Conservation (phyloP, 2,888 invertebrate genomes). For the Apodemia mormo region DNA sequence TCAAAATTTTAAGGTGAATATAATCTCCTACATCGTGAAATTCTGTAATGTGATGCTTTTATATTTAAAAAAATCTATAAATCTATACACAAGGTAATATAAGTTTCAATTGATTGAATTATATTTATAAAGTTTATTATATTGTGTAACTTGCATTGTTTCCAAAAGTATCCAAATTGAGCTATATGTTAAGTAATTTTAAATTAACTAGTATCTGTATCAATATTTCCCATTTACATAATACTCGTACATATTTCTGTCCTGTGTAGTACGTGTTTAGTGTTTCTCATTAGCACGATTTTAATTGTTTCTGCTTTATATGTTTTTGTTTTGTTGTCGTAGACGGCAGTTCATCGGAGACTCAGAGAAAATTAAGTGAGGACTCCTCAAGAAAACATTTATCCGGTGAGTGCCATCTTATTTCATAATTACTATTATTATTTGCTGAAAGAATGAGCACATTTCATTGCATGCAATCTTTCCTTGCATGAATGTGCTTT, state of each 20-base stretch:
- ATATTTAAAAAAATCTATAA: too few relatives aligned
- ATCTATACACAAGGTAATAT: too few relatives aligned
- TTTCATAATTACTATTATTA: constrained; percentile 21
- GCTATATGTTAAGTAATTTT: background rate
- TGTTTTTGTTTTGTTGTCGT: constrained; percentile 76
- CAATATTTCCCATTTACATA: constrained; percentile 18
- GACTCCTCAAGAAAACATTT: constrained; percentile 79
- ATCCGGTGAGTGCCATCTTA: constrained; percentile 65
- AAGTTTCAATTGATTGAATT: too few relatives aligned
- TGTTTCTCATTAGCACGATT: constrained; percentile 59
- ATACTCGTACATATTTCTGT: constrained; percentile 35
- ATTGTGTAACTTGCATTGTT: background rate
- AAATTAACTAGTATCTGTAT: background rate
- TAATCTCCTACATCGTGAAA: too few relatives aligned
- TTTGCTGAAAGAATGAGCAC: constrained; percentile 22
- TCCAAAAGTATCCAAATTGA: background rate
- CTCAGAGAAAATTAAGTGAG: constrained; percentile 75
- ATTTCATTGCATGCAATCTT: constrained; percentile 53
- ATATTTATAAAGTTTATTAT: too few relatives aligned
- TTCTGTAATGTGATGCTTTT: too few relatives aligned
- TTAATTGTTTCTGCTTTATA: constrained; percentile 69
- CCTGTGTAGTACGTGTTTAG: constrained; percentile 29
- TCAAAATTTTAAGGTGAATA: background rate
- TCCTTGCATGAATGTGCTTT: constrained; percentile 63
- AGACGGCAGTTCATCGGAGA: constrained; percentile 78